phyloP scores from a whole-genome alignment of 2,888 invertebrate genomes.

The Charanyca ferruginea region DNA sequence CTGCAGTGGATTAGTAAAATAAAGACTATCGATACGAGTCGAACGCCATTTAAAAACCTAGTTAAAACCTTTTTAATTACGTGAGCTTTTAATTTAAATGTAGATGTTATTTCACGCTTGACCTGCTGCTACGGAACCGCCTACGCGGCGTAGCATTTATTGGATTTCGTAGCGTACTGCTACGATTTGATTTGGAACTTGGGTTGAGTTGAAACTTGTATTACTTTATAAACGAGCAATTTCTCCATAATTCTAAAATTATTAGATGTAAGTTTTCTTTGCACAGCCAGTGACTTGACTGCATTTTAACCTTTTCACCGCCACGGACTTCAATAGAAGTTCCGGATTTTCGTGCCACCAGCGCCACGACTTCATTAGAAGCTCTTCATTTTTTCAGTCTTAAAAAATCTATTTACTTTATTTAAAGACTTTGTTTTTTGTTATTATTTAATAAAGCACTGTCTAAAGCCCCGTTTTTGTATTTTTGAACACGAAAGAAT shows the following conservation, averaged over 20 bases:
- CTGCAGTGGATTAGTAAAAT: slow-evolving; percentile 37
- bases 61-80: slow-evolving; percentile 21
- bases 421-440: too few relatives aligned
- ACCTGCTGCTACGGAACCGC: slow-evolving; percentile 25
- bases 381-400: too few relatives aligned
- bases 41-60: slow-evolving; percentile 8
- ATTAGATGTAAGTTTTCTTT: not conserved
- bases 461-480: too few relatives aligned
- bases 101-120: slow-evolving; percentile 14
- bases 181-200: slow-evolving; percentile 21
- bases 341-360: too few relatives aligned
- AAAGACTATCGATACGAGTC: slow-evolving; percentile 5
- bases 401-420: too few relatives aligned
- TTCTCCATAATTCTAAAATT: slow-evolving; percentile 3
- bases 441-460: too few relatives aligned
- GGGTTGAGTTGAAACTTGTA: slow-evolving; percentile 13
- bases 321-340: too few relatives aligned
- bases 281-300: not conserved
- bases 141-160: slow-evolving; percentile 44
- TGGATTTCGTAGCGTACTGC: slow-evolving; percentile 40
- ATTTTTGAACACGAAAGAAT: too few relatives aligned
- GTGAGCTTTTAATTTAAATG: slow-evolving; percentile 9
- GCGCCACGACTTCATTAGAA: too few relatives aligned
- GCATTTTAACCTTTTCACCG: too few relatives aligned
- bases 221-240: slow-evolving; percentile 8